Percentiles rank a stretch among this genome's conserved stretches.
These are phyloP conservation scores for Ylistrum balloti DNA, from an alignment of 1,140 invertebrate species.

Conservation along the genomic window DNA sequence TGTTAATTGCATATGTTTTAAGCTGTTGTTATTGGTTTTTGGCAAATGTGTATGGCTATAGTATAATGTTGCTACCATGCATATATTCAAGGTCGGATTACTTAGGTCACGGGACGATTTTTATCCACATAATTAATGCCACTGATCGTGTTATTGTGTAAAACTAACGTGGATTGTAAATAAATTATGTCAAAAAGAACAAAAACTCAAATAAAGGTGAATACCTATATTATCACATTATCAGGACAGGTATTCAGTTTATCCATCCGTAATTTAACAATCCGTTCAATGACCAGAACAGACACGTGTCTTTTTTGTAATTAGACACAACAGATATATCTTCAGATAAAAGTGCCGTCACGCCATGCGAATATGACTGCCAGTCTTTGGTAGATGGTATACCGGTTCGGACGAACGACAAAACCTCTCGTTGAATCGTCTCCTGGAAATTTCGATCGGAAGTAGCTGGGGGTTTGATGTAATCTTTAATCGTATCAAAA, in stretches of 20 bases:
- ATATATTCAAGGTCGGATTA: too few relatives aligned
- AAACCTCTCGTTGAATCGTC: constrained; percentile 65
- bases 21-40: too few relatives aligned
- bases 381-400: constrained; percentile 63
- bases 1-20: too few relatives aligned
- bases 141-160: too few relatives aligned
- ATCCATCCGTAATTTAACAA: constrained; percentile 1
- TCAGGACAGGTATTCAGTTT: constrained; percentile 59
- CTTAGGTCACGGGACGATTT: too few relatives aligned
- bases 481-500: constrained; percentile 63
- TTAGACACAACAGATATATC: not conserved
- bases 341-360: not conserved
- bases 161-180: too few relatives aligned
- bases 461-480: constrained; percentile 59
- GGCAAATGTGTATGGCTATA: too few relatives aligned
- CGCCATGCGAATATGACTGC: constrained; percentile 42
- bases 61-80: too few relatives aligned
- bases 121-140: too few relatives aligned
- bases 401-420: constrained; percentile 68
- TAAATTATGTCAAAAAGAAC: too few relatives aligned
- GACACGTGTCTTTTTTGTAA: not conserved
- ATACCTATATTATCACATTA: too few relatives aligned
- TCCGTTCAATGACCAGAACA: not conserved
- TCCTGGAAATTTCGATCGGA: constrained; percentile 68
- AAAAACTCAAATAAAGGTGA: too few relatives aligned